Evolutionary conservation across 2,113 vertebrate genomes (phyloP).

Genomic region (Barnardius zonarius): DNA sequence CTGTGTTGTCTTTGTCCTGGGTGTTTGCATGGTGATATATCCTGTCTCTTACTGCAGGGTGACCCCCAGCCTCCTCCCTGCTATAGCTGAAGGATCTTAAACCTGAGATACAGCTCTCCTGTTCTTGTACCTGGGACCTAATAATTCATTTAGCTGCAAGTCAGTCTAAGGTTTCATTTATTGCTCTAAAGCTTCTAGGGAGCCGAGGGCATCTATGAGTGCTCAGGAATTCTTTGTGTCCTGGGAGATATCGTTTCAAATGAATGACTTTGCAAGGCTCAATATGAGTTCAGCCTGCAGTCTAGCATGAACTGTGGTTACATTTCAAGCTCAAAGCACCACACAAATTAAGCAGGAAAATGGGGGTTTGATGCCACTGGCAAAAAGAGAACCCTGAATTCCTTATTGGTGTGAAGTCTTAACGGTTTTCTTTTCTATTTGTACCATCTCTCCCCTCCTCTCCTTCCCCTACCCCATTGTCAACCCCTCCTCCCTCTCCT

Average conservation of each 20-base stretch:
- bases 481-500: background rate
- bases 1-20: background rate
- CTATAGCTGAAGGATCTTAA: background rate
- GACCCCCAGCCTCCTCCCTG: background rate
- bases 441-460: background rate
- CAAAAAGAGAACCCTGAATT: background rate
- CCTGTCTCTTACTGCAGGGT: background rate
- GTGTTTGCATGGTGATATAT: background rate
- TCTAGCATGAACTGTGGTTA: background rate
- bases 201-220: background rate
- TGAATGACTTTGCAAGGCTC: background rate
- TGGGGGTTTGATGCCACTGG: background rate
- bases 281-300: background rate
- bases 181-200: background rate
- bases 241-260: background rate
- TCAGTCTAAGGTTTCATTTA: slow-evolving; percentile 1
- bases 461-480: background rate
- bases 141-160: background rate
- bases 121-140: background rate
- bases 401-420: background rate
- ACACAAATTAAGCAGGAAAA: slow-evolving; percentile 17
- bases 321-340: slow-evolving; percentile 7
- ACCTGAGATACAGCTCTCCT: background rate
- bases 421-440: background rate
- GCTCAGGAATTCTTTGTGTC: slow-evolving; percentile 14